Percentiles rank a stretch among this genome's conserved stretches.
phyloP scores from a whole-genome alignment of 2,888 invertebrate genomes.

The Autographa gamma region DNA sequence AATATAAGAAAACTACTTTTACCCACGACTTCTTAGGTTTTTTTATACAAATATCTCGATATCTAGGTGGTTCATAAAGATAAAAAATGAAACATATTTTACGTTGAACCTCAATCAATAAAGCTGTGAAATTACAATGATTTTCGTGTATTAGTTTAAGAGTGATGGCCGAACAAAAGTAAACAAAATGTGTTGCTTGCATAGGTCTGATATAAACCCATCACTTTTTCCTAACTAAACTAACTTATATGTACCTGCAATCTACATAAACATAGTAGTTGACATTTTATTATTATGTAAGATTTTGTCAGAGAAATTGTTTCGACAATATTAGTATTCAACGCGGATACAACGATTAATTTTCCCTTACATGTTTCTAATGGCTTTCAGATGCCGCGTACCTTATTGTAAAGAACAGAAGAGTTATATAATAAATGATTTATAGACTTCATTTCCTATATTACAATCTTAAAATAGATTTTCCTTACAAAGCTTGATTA shows the following conservation, averaged over 20 bases:
- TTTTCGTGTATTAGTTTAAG: no score
- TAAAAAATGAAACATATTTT: slow-evolving; percentile 14
- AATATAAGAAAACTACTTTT: no score
- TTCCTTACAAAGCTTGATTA: neutral
- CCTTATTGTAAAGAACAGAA: slow-evolving; percentile 7
- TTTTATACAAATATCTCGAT: no score
- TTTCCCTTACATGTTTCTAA: slow-evolving; percentile 27
- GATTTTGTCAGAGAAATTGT: slow-evolving; percentile 9
- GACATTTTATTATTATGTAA: neutral
- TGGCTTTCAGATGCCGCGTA: slow-evolving; percentile 16
- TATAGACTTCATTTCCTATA: slow-evolving; percentile 14
- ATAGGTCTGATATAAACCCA: no score
- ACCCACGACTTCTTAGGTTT: neutral
- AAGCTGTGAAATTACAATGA: neutral
- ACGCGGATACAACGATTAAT: slow-evolving; percentile 11
- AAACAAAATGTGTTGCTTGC: no score
- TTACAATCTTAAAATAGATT: neutral
- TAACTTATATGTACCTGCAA: no score
- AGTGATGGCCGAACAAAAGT: no score
- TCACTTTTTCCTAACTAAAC: no score
- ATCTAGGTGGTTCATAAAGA: no score
- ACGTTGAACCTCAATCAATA: neutral
- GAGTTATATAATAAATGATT: slow-evolving; percentile 18
- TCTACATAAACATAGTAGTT: neutral
- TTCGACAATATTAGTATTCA: slow-evolving; percentile 17